These are phyloP conservation scores for Nysson spinosus DNA, from an alignment of 2,888 invertebrate genomes.

Conservation along the genomic window DNA sequence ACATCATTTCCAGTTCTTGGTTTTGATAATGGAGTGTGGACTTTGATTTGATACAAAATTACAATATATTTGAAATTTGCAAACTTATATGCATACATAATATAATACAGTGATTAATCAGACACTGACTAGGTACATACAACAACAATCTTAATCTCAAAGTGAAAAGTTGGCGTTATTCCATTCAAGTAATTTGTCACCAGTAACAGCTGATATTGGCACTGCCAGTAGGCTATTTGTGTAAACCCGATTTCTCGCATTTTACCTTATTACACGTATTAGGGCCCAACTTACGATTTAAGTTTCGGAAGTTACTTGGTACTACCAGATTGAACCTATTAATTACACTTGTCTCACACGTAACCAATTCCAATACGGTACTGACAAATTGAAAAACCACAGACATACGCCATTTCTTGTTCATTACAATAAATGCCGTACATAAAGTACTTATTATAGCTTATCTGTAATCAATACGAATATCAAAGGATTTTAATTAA, in stretches of 20 bases:
- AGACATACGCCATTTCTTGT: no score
- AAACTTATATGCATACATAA: conserved; percentile 22
- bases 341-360: no score
- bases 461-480: no score
- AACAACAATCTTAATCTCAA: conserved; percentile 34
- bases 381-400: no score
- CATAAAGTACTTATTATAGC: no score
- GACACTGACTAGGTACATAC: conserved; percentile 4
- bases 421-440: no score
- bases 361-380: no score
- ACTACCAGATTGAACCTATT: no score
- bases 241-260: conserved; percentile 40
- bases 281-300: no score
- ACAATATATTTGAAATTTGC: conserved; percentile 14
- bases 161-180: conserved; percentile 40
- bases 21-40: background rate
- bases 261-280: conserved; percentile 44
- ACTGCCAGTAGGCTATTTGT: conserved; percentile 34
- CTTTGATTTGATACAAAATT: background rate
- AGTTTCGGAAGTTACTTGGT: no score
- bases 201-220: conserved; percentile 36
- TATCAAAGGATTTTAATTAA: no score
- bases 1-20: no score
- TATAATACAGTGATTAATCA: conserved; percentile 32
- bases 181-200: conserved; percentile 42